Evolutionary conservation across 2,888 invertebrate species (phyloP).

Genomic region (Psococerastis gibbosa): DNA sequence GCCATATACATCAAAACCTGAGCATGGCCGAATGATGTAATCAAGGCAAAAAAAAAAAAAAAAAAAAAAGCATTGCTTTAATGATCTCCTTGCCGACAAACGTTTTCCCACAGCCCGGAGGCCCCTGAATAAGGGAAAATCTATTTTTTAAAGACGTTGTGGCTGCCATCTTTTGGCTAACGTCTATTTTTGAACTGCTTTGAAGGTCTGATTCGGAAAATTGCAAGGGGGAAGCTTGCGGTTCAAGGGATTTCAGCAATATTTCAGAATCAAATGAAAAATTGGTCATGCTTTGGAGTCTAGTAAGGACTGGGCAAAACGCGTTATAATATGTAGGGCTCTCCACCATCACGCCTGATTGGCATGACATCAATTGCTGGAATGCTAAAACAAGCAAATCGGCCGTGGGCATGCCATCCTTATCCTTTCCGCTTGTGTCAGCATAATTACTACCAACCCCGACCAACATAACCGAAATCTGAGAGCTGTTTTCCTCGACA

Average conservation of each 20-base stretch:
- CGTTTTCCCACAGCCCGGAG: too few relatives aligned
- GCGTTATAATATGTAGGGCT: background rate
- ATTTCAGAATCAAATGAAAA: background rate
- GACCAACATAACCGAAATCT: background rate
- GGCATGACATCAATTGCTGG: background rate
- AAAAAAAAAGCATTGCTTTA: too few relatives aligned
- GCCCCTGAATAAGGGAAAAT: background rate
- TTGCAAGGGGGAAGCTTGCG: background rate
- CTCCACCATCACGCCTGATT: background rate
- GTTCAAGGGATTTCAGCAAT: background rate
- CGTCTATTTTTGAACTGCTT: background rate
- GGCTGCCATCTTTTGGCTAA: background rate
- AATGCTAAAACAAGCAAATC: background rate
- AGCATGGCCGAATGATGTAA: too few relatives aligned
- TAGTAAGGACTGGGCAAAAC: background rate
- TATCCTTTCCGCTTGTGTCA: background rate
- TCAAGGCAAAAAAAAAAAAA: too few relatives aligned
- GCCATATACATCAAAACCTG: too few relatives aligned
- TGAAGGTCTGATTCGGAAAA: background rate
- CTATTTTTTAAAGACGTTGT: background rate
- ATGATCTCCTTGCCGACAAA: too few relatives aligned
- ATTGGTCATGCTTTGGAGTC: background rate
- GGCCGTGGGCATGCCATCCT: background rate
- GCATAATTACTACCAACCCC: background rate
- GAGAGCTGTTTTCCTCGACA: background rate